These are phyloP conservation scores for Papilio gigon DNA, from an alignment of 2,888 invertebrate genomes.

Conservation along the genomic window DNA sequence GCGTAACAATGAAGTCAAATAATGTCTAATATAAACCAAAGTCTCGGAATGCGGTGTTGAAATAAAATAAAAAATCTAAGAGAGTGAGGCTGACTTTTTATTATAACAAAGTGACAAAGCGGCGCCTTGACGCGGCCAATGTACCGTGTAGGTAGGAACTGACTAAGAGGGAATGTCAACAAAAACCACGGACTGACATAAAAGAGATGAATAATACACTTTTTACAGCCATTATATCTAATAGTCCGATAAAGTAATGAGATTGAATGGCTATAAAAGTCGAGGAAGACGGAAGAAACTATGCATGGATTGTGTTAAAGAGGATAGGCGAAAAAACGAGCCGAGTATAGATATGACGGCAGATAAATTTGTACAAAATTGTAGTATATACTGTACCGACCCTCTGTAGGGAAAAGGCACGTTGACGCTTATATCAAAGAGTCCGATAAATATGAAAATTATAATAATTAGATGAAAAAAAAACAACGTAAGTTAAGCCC, in stretches of 20 bases:
- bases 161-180: slow-evolving; percentile 13
- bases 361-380: too few species aligned
- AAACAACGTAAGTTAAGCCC: too few species aligned
- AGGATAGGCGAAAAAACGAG: too few species aligned
- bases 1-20: slow-evolving; percentile 3
- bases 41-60: slow-evolving; percentile 6
- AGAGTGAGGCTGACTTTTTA: background rate
- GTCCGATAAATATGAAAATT: too few species aligned
- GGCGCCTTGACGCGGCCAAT: slow-evolving; percentile 35
- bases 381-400: too few species aligned
- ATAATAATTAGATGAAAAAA: too few species aligned
- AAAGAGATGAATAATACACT: slow-evolving; percentile 24
- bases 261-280: too few species aligned
- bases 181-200: slow-evolving; percentile 30
- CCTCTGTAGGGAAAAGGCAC: too few species aligned
- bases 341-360: too few species aligned
- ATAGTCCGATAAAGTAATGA: background rate
- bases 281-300: background rate
- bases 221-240: background rate
- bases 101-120: slow-evolving; percentile 23
- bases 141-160: slow-evolving; percentile 18
- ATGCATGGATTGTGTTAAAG: too few species aligned
- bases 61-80: background rate
- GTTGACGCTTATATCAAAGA: too few species aligned
- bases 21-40: background rate